Evolutionary conservation across 2,888 invertebrate genomes (phyloP).

Genomic region (Palloptera scutellata): DNA sequence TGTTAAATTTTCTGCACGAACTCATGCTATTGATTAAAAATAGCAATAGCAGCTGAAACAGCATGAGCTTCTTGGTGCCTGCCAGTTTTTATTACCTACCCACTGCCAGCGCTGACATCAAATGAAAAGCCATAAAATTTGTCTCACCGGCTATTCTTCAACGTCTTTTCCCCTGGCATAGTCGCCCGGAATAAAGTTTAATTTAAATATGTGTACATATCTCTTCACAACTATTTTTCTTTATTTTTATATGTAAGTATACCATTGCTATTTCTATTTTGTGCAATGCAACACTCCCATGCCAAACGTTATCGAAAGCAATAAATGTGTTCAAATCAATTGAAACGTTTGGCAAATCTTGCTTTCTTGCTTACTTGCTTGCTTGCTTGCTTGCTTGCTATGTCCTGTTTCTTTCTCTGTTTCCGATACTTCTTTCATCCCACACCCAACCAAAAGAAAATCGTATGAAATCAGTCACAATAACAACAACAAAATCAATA

Average conservation of each 20-base stretch:
- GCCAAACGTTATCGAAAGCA: conserved; percentile 49
- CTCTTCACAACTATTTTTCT: conserved; percentile 16
- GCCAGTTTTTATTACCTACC: conserved; percentile 4
- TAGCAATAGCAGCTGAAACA: background rate
- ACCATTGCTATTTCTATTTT: background rate
- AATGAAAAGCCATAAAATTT: conserved; percentile 25
- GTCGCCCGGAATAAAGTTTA: background rate
- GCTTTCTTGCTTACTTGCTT: conserved; percentile 21
- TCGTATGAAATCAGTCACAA: background rate
- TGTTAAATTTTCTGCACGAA: too few relatives aligned
- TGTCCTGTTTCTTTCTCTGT: background rate
- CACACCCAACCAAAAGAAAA: too few relatives aligned
- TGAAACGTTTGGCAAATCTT: conserved; percentile 54
- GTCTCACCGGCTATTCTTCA: conserved; percentile 20
- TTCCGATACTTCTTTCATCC: background rate
- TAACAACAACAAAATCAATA: conserved; percentile 24
- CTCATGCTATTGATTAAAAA: background rate
- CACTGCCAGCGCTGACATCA: background rate
- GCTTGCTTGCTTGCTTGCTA: background rate
- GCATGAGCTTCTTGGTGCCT: background rate
- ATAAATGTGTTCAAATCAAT: conserved; percentile 56
- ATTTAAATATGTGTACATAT: background rate
- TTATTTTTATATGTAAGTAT: too few relatives aligned
- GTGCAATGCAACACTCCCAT: conserved; percentile 34
- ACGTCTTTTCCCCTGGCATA: background rate